Base-by-base conservation (phyloP, 2,797 vertebrate genomes). In the Siniperca scherzeri region DNA sequence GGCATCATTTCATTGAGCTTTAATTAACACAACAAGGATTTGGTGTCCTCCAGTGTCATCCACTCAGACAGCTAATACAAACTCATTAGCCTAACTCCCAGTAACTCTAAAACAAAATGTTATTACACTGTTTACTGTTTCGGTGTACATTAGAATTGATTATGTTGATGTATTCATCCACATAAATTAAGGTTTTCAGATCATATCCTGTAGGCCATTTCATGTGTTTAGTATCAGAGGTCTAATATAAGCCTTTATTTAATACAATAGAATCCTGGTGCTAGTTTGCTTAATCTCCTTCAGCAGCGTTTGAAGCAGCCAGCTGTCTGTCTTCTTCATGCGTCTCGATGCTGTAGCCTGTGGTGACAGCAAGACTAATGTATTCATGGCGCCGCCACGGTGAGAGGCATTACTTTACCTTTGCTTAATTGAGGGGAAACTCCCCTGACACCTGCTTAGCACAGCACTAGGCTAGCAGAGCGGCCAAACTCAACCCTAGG, bases 341-440 rank as follows among this genome's bases (percentile, higher is more conserved):
- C 70, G 19, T 78, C 83, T 83, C 46, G 5, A 74, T 68, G 81
- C 89, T 76, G 48, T 81, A 81, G 91, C 87, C 89, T 59, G 80
- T 89, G 89, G 88, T 92, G 93, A 95, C 89, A 91, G 93, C 86
- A 92, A 88, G 89, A 93, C 88, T 95, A 94, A 95, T 95, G 93
- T 92, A 94, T 95, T 95, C 95, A 93, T 81, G 90, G 83, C 50
- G 71, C 89, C 46, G 78, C 91, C 91, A 89, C 80, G 71, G 91
- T 90, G 91, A 94, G 82, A 91, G 89, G 92, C 95, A 93, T 93
- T 93, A 87, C 94, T 95, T 95, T 95, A 95, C 95, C 94, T 95
- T 93, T 95, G 93, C 92, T 95, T 96, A 96, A 96, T 96, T 96
- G 95, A 96, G 95, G 93, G 93, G 94, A 95, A 95, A 95, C 91